These are phyloP conservation scores for Coptodon rendalli DNA, from an alignment of 2,113 vertebrate species.

Conservation along the genomic window DNA sequence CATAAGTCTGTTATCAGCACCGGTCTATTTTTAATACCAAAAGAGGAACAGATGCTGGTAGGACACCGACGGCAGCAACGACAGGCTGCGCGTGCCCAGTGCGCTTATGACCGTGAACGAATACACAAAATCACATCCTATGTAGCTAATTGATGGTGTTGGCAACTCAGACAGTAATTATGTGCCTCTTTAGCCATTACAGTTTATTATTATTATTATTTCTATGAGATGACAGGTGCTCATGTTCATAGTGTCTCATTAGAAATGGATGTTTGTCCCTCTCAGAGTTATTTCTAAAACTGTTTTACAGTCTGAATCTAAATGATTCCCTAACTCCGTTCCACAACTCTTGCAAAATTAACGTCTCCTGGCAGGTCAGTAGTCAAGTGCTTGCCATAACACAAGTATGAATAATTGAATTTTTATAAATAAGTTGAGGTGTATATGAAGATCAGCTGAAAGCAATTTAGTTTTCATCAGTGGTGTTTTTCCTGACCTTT, in stretches of 20 bases:
- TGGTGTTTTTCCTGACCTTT: neutral
- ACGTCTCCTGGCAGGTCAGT: neutral
- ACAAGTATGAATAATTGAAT: neutral
- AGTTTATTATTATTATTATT: neutral
- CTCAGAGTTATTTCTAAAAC: neutral
- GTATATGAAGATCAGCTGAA: neutral
- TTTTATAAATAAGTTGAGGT: neutral
- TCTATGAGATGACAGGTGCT: neutral
- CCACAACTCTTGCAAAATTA: neutral
- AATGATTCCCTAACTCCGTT: neutral
- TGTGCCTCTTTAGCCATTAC: neutral
- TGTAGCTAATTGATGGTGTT: neutral
- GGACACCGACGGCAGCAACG: constrained; percentile 27
- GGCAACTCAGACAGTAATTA: neutral
- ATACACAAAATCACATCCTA: neutral
- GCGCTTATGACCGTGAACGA: constrained; percentile 36
- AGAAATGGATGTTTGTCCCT: neutral
- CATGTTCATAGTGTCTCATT: neutral
- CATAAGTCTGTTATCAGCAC: constrained; percentile 10
- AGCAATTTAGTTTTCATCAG: neutral
- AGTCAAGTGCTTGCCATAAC: neutral
- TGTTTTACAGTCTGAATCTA: neutral
- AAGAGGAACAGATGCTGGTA: constrained; percentile 40
- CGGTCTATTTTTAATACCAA: constrained; percentile 40
- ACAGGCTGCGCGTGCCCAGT: constrained; percentile 57